These are phyloP conservation scores for Liasis olivaceus DNA, from an alignment of 2,797 vertebrate species.

Conservation along the genomic window DNA sequence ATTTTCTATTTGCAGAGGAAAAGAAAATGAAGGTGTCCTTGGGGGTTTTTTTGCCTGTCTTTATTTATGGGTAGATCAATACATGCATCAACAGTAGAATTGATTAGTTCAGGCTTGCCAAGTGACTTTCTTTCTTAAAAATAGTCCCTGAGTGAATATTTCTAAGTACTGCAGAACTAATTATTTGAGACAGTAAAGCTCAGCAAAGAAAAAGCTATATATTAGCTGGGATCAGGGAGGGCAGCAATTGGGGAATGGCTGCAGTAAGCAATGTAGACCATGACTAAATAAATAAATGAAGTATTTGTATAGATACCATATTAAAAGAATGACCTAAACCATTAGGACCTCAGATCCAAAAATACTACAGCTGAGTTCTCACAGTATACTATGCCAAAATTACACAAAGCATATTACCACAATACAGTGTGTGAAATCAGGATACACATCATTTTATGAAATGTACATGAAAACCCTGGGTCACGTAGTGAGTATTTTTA, in stretches of 20 bases:
- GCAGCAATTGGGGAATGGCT: background rate
- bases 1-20: background rate
- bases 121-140: slow-evolving; percentile 4
- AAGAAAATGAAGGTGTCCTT: slow-evolving; percentile 17
- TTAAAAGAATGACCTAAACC: slow-evolving; percentile 3
- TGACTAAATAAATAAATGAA: slow-evolving; percentile 17
- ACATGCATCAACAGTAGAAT: background rate
- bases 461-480: background rate
- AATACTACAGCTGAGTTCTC: too few relatives aligned
- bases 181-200: background rate
- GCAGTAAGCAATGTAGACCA: slow-evolving; percentile 8
- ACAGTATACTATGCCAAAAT: too few relatives aligned
- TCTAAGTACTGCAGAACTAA: background rate
- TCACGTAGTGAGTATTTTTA: background rate
- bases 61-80: slow-evolving; percentile 39
- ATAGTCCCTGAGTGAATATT: slow-evolving; percentile 30
- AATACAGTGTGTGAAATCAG: background rate
- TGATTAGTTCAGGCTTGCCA: slow-evolving; percentile 12
- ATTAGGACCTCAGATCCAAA: background rate
- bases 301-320: background rate
- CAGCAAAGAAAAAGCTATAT: background rate
- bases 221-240: background rate
- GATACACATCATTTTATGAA: background rate
- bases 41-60: slow-evolving; percentile 7
- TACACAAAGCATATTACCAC: background rate